Base-by-base conservation (phyloP, 2,888 invertebrate species). In the Stegana nigrithorax region DNA sequence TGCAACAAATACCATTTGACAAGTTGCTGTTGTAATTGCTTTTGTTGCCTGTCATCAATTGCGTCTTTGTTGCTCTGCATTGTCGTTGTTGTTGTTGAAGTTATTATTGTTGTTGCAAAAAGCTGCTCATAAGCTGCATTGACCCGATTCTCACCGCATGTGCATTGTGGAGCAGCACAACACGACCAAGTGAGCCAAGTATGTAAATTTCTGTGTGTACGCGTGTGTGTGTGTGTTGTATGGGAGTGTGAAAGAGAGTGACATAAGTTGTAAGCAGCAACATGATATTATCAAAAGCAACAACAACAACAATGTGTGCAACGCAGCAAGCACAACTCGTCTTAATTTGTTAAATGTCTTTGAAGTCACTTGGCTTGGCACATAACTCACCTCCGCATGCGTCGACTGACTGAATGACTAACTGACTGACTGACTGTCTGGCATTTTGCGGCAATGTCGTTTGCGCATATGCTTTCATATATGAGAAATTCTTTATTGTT, bases 251-350 rank as follows among this genome's bases (percentile, higher is more conserved):
- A 44, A 44, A 7, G 44, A 12, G 21, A 25, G 47, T 23, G 47
- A 23, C 47, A 47, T 47, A 47, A 47, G 47, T 10, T 47, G 23
- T 36, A 36, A 36, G 36, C 47, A 47, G n/a, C 17, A 17, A 14
- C n/a, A 44, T 44, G 6, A 44, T 6, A 55, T 26, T 17, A 62
- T 10, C 44, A 57, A 55, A 50, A 58, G 26, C 42, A 32, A 14
- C 44, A 60, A 23, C 57, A 62, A 21, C 62, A 69, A 59, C 58
- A 62, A 39, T 57, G 36, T 50, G 63, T 10, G 23, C 8, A 23
- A 21, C n/a, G 45, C 45, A 21, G 23, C 45, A 36, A 36, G 12
- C 44, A 19, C 7, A n/a, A 23, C 47, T n/a, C 47, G 5, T 47
- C 47, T 23, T 47, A 44, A 47, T 47, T 47, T 47, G 47, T 47